Conservation (phyloP, 2,113 vertebrate genomes). For the Picathartes gymnocephalus region DNA sequence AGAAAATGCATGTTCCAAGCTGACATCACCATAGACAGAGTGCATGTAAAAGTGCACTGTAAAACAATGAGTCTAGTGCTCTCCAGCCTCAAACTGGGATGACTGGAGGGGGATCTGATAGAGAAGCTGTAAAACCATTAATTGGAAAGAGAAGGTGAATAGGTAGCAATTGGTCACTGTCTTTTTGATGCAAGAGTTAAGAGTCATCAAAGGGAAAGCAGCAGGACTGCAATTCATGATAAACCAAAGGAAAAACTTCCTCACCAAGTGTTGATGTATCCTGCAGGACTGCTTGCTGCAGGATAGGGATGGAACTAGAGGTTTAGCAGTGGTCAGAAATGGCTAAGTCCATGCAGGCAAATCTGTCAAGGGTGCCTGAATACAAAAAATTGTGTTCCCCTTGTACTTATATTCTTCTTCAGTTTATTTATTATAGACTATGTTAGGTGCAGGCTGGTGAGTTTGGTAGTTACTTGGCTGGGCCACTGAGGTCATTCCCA, state of each 20-base stretch:
- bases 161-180: constrained; percentile 21
- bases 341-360: not conserved
- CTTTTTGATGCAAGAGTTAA: not conserved
- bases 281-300: not conserved
- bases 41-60: not conserved
- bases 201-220: not conserved
- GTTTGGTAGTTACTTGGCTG: not conserved
- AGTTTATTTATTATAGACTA: not conserved
- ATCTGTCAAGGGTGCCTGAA: not conserved
- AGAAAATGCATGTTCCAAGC: not conserved
- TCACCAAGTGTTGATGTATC: not conserved
- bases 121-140: constrained; percentile 37
- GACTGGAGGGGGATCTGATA: constrained; percentile 16
- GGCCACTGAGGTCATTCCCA: not conserved
- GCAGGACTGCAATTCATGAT: not conserved
- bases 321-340: not conserved
- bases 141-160: not conserved
- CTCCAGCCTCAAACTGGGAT: not conserved
- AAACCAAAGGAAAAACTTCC: not conserved
- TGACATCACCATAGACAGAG: not conserved
- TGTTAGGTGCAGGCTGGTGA: not conserved
- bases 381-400: not conserved
- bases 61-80: not conserved
- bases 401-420: not conserved
- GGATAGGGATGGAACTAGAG: not conserved